These are phyloP conservation scores for Anser brachyrhynchus DNA, from an alignment of 2,113 vertebrate species.

Conservation along the genomic window DNA sequence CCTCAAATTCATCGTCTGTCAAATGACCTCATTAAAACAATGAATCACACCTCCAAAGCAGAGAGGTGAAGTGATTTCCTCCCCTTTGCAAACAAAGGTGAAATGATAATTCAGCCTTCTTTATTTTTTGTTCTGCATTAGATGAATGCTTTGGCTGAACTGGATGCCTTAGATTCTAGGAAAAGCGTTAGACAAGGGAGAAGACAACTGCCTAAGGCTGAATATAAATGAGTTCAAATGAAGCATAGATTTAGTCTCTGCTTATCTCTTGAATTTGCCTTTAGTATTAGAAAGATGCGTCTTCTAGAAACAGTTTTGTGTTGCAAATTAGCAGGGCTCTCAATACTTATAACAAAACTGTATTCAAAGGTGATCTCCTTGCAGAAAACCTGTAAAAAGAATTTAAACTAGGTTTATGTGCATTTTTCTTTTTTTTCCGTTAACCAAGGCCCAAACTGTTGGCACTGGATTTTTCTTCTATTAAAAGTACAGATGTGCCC, in stretches of 20 bases:
- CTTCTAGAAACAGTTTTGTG: slow-evolving; percentile 2
- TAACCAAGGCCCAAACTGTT: background rate
- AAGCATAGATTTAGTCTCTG: background rate
- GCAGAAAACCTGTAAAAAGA: background rate
- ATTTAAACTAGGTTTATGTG: background rate
- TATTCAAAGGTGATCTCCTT: background rate
- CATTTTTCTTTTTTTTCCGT: background rate
- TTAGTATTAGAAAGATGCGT: slow-evolving; percentile 21
- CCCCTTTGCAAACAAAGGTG: background rate
- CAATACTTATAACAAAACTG: background rate
- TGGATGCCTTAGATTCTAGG: background rate
- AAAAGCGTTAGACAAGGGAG: background rate
- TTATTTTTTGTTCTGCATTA: background rate
- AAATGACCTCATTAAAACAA: slow-evolving; percentile 47
- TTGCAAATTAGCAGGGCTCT: background rate
- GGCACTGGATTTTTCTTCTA: background rate
- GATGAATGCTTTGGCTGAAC: background rate
- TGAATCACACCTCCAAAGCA: background rate
- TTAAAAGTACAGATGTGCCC: background rate
- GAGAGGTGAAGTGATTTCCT: slow-evolving; percentile 1
- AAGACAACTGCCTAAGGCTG: background rate
- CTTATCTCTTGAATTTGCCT: background rate
- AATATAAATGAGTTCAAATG: background rate
- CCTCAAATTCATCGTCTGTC: slow-evolving; percentile 26
- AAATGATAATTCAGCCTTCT: background rate